Evolutionary conservation across 2,113 vertebrate genomes (phyloP).

Genomic region (Perca schrenkii): DNA sequence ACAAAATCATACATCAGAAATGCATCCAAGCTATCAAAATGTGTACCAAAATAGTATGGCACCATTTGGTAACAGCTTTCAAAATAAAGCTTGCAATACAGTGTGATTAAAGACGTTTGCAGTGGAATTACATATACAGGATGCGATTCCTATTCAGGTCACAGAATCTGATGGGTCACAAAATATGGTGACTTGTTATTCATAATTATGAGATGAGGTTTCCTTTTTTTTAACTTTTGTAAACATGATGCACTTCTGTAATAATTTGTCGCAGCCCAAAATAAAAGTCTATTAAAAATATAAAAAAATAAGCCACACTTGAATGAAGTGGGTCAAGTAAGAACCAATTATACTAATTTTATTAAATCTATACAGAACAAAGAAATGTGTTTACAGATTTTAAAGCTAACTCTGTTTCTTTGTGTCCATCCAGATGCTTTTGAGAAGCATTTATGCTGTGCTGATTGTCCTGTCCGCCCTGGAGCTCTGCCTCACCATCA

Average conservation of each 20-base stretch:
- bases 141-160: too few relatives aligned
- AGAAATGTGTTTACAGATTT: neutral
- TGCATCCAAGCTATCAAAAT: too few relatives aligned
- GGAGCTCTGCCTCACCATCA: slow-evolving; percentile 73
- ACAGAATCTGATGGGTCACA: too few relatives aligned
- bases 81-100: too few relatives aligned
- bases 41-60: too few relatives aligned
- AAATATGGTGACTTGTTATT: too few relatives aligned
- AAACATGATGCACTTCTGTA: too few relatives aligned
- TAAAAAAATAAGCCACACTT: neutral
- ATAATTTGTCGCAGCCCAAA: neutral
- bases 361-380: neutral
- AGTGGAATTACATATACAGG: too few relatives aligned
- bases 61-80: too few relatives aligned
- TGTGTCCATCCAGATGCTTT: slow-evolving; percentile 36
- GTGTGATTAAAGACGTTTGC: too few relatives aligned
- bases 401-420: neutral
- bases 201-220: too few relatives aligned
- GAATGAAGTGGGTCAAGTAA: neutral
- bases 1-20: too few relatives aligned
- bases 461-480: slow-evolving; percentile 67
- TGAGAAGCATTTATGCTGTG: slow-evolving; percentile 33
- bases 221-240: neutral
- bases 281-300: neutral
- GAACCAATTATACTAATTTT: neutral